Evolutionary conservation across 1,140 invertebrate genomes (phyloP).

Genomic region (Helicoverpa armigera): DNA sequence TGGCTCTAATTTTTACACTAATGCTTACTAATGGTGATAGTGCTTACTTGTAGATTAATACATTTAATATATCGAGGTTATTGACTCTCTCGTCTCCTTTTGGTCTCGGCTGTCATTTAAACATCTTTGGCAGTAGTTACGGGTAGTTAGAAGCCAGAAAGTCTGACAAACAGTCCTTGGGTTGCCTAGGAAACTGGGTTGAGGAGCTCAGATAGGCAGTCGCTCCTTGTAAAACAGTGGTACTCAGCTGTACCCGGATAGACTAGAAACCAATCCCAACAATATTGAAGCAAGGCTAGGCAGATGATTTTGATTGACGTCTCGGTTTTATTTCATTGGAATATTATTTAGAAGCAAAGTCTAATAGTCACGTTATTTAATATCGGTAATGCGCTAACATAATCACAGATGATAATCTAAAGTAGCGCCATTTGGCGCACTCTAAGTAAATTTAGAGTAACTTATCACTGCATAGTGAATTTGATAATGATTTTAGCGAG

Average conservation of each 20-base stretch:
- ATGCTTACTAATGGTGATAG: background rate
- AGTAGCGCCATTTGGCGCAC: slow-evolving; percentile 18
- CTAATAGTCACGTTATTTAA: too few relatives aligned
- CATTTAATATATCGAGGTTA: background rate
- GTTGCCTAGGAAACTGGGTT: too few relatives aligned
- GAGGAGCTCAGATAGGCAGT: too few relatives aligned
- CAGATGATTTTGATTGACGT: background rate
- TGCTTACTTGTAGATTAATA: background rate
- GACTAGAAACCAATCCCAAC: too few relatives aligned
- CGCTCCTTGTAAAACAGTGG: too few relatives aligned
- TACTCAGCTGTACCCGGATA: too few relatives aligned
- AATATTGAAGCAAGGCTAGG: too few relatives aligned
- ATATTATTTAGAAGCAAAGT: too few relatives aligned
- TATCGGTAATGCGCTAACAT: background rate
- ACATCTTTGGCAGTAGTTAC: too few relatives aligned
- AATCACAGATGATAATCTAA: slow-evolving; percentile 18
- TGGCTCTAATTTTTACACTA: background rate
- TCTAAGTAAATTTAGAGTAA: background rate
- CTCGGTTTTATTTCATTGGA: background rate
- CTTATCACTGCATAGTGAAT: background rate
- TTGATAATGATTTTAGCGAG: slow-evolving; percentile 6
- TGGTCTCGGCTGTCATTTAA: too few relatives aligned
- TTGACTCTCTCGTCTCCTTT: background rate
- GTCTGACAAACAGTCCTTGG: too few relatives aligned
- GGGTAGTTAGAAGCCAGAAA: too few relatives aligned